Evolutionary conservation across 1,140 invertebrate species (phyloP).

Genomic region (Lanistes nyassanus): DNA sequence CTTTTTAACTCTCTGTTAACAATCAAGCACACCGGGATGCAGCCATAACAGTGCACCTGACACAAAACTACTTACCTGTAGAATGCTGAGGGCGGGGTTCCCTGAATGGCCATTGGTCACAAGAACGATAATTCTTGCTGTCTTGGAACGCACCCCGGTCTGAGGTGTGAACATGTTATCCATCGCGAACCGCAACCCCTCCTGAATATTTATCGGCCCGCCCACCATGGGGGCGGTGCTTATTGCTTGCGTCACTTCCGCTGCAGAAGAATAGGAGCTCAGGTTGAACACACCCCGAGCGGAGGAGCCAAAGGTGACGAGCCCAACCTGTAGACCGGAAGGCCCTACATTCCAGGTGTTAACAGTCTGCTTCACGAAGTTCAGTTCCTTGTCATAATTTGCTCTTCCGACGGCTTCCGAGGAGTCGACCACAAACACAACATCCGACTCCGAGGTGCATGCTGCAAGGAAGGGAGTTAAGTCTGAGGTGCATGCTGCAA

Average conservation of each 20-base stretch:
- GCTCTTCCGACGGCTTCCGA: constrained; percentile 53
- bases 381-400: constrained; percentile 56
- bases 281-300: constrained; percentile 52
- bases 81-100: constrained; percentile 42
- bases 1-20: no score
- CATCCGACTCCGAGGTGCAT: constrained; percentile 52
- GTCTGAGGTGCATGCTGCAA: background rate
- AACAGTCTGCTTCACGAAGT: constrained; percentile 52
- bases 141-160: constrained; percentile 45
- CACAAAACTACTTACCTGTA: no score
- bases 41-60: no score
- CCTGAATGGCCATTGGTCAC: constrained; percentile 49
- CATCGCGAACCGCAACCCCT: constrained; percentile 45
- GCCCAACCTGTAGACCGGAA: constrained; percentile 46
- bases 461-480: constrained; percentile 36
- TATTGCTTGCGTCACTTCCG: constrained; percentile 41
- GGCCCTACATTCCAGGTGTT: constrained; percentile 46
- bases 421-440: constrained; percentile 60
- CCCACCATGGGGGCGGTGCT: constrained; percentile 37
- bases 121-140: constrained; percentile 46
- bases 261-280: constrained; percentile 40
- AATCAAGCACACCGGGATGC: no score
- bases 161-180: constrained; percentile 48
- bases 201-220: constrained; percentile 45
- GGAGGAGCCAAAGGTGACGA: constrained; percentile 47